These are phyloP conservation scores for Babyrousa celebensis DNA, from an alignment of 2,797 vertebrate species.

Conservation along the genomic window DNA sequence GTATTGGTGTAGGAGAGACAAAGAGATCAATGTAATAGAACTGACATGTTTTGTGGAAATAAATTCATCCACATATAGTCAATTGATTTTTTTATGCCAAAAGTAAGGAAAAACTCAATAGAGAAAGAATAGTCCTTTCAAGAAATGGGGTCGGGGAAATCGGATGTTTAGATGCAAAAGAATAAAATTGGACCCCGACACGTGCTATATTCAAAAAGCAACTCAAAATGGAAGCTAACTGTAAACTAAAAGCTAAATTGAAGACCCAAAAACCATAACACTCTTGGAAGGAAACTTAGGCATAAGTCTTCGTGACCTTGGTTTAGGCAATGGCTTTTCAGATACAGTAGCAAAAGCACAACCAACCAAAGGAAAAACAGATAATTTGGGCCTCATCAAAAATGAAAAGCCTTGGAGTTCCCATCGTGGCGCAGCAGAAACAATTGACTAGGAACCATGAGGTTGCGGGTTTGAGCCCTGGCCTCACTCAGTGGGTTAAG, in stretches of 20 bases:
- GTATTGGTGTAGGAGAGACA: background rate
- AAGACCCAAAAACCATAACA: no score
- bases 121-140: background rate
- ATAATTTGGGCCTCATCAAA: no score
- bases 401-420: no score
- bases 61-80: background rate
- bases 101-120: background rate
- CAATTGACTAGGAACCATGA: no score
- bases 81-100: background rate
- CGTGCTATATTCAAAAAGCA: background rate
- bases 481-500: no score
- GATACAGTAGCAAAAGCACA: no score
- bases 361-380: no score
- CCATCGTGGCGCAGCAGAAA: no score
- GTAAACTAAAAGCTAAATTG: background rate
- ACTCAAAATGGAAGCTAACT: background rate
- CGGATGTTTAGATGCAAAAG: background rate
- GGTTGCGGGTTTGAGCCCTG: no score
- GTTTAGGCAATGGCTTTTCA: no score
- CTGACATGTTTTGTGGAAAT: background rate
- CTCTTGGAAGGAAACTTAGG: no score
- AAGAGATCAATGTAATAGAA: background rate
- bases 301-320: no score
- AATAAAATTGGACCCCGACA: background rate
- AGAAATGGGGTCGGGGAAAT: background rate